Percentiles rank a stretch among this genome's conserved stretches.
These are phyloP conservation scores for Pampusana beccarii DNA, from an alignment of 2,113 vertebrate genomes.

Conservation along the genomic window DNA sequence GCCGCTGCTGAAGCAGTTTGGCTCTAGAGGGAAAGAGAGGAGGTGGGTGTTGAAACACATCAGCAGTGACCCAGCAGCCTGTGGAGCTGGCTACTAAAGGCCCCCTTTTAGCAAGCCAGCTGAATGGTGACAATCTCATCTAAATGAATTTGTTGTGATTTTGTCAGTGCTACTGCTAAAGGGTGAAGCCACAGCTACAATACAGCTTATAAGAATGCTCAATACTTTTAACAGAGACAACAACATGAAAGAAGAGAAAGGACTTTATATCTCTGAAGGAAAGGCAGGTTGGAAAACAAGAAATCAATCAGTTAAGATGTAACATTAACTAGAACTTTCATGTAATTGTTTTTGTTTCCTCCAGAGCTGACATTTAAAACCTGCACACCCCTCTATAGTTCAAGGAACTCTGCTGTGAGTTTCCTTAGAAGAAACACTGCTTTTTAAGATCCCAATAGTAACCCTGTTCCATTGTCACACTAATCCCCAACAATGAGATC, in stretches of 20 bases:
- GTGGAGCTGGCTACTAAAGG: not conserved
- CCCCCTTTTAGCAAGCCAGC: not conserved
- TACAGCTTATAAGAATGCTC: not conserved
- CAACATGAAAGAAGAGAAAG: not conserved
- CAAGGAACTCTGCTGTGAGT: not conserved
- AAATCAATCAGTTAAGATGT: slow-evolving; percentile 16
- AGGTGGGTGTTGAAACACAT: not conserved
- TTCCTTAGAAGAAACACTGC: not conserved
- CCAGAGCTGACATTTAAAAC: slow-evolving; percentile 21
- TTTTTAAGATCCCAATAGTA: slow-evolving; percentile 11
- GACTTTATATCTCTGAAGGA: not conserved
- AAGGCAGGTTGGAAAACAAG: not conserved
- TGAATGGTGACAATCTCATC: not conserved
- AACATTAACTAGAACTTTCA: slow-evolving; percentile 16
- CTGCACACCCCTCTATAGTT: not conserved
- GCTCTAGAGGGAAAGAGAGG: not conserved
- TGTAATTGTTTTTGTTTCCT: slow-evolving; percentile 17
- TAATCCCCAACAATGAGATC: slow-evolving; percentile 45
- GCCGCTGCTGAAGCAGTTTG: not conserved
- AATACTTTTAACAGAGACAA: not conserved
- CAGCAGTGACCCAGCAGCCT: not conserved
- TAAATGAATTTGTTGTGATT: not conserved
- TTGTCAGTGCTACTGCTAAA: not conserved
- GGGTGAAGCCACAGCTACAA: not conserved
- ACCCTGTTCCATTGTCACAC: slow-evolving; percentile 51